Percentiles rank a stretch among this genome's conserved stretches.
Evolutionary conservation across 2,888 invertebrate species (phyloP).

Genomic region (Xestia xanthographa): DNA sequence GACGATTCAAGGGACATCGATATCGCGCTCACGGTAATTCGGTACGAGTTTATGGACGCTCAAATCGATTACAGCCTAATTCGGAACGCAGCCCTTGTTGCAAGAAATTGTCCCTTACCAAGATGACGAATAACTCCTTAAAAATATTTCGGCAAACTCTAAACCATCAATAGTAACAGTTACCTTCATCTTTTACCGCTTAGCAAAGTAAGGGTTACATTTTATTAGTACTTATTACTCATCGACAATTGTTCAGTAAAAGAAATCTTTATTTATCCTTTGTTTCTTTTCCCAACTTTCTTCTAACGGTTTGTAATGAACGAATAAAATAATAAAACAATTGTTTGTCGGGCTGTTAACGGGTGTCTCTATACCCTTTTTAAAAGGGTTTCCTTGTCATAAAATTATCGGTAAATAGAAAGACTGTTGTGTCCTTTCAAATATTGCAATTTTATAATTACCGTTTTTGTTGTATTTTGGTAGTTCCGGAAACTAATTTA

Average conservation of each 20-base stretch:
- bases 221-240: conserved; percentile 15
- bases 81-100: too few relatives aligned
- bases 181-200: neutral
- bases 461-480: neutral
- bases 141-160: conserved; percentile 9
- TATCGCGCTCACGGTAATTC: too few relatives aligned
- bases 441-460: neutral
- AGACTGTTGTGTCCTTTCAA: conserved; percentile 4
- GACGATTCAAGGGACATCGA: too few relatives aligned
- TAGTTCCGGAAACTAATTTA: neutral
- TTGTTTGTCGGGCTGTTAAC: conserved; percentile 27
- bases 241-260: conserved; percentile 13
- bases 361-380: conserved; percentile 21
- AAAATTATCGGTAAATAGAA: conserved; percentile 23
- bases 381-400: conserved; percentile 51
- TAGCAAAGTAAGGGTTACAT: conserved; percentile 15
- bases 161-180: neutral
- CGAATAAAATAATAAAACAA: conserved; percentile 40
- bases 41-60: too few relatives aligned
- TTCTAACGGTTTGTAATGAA: conserved; percentile 19
- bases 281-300: conserved; percentile 38
- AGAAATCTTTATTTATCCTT: conserved; percentile 19
- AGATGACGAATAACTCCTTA: neutral
- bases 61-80: too few relatives aligned
- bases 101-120: neutral